phyloP scores from a whole-genome alignment of 2,888 invertebrate genomes.

The Galerucella calmariensis region DNA sequence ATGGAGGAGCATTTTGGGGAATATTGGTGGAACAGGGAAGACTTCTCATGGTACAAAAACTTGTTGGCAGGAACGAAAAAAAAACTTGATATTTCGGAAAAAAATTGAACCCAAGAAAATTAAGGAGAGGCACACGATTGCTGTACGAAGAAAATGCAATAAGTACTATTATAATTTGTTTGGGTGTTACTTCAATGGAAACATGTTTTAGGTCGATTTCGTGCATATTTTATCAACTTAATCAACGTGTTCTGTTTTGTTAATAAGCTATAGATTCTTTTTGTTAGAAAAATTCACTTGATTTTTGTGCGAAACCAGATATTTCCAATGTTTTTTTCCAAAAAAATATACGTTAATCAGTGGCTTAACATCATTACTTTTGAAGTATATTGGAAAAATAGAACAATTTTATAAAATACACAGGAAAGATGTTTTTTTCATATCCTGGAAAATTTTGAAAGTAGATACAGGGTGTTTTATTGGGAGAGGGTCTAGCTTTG shows the following conservation, averaged over 20 bases:
- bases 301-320: neutral
- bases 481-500: too few species aligned
- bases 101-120: too few species aligned
- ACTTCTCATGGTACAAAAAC: constrained; percentile 19
- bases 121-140: too few species aligned
- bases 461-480: too few species aligned
- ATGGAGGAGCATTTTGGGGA: constrained; percentile 24
- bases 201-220: neutral
- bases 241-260: neutral
- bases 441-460: too few species aligned
- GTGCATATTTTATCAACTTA: neutral
- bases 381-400: too few species aligned
- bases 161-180: neutral
- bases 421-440: too few species aligned
- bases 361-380: too few species aligned
- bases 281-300: neutral
- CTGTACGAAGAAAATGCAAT: neutral
- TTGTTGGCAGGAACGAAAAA: constrained; percentile 3
- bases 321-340: neutral
- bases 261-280: neutral
- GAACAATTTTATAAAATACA: too few species aligned
- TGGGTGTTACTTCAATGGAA: neutral
- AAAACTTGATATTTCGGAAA: neutral
- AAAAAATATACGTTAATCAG: too few species aligned
- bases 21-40: constrained; percentile 18